Evolutionary conservation across 2,113 vertebrate genomes (phyloP).

Genomic region (Serilophus lunatus): DNA sequence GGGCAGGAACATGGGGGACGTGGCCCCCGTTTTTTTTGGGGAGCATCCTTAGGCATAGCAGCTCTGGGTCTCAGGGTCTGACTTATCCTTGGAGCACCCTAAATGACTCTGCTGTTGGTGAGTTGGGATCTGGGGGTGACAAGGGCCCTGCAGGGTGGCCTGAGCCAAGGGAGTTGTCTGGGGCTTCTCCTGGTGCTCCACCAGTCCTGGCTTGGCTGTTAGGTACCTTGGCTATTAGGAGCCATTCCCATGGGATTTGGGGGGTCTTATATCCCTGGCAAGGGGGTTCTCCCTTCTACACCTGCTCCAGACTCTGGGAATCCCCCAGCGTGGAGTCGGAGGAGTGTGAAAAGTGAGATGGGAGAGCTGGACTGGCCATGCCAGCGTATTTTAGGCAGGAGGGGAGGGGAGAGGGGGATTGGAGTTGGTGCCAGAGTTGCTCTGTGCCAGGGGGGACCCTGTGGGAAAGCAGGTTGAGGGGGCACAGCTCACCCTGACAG

Average conservation of each 20-base stretch:
- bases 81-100: neutral
- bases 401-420: neutral
- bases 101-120: rapidly evolving
- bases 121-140: neutral
- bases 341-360: neutral
- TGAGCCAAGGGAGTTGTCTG: rapidly evolving
- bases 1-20: neutral
- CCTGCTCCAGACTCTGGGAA: neutral
- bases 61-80: neutral
- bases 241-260: rapidly evolving
- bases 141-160: neutral
- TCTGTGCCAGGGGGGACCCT: neutral
- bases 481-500: rapidly evolving
- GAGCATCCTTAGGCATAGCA: rapidly evolving
- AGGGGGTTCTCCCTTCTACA: neutral
- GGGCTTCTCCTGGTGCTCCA: neutral
- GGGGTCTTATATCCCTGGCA: neutral
- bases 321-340: rapidly evolving
- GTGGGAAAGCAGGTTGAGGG: rapidly evolving
- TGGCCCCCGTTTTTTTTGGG: neutral
- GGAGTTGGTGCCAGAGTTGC: rapidly evolving
- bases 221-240: no score
- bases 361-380: neutral
- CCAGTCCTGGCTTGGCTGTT: rapidly evolving
- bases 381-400: neutral